These are phyloP conservation scores for Enteromius unitaeniatus DNA, from an alignment of 2,797 vertebrate genomes.

Conservation along the genomic window DNA sequence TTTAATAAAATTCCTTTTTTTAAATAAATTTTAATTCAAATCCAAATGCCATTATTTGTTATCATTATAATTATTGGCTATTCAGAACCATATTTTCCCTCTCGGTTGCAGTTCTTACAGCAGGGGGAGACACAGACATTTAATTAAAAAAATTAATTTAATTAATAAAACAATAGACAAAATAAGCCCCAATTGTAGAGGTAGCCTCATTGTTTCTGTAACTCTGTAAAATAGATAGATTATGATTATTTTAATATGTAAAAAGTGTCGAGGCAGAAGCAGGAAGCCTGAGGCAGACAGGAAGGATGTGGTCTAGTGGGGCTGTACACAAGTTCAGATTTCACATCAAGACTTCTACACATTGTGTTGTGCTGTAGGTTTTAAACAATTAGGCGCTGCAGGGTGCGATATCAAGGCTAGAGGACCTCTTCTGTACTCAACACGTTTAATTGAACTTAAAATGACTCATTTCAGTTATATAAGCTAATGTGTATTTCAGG, in stretches of 20 bases:
- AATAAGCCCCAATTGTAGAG: background rate
- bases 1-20: background rate
- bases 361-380: background rate
- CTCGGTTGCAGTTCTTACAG: background rate
- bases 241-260: background rate
- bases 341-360: slow-evolving; percentile 13
- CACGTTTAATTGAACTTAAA: background rate
- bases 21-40: too few species aligned
- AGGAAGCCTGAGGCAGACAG: slow-evolving; percentile 60
- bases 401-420: background rate
- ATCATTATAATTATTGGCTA: background rate
- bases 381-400: background rate
- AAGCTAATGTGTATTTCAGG: background rate
- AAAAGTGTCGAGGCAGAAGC: slow-evolving; percentile 20
- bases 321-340: slow-evolving; percentile 35
- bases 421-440: background rate
- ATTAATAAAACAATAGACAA: background rate
- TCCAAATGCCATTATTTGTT: background rate
- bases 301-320: slow-evolving; percentile 68
- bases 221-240: background rate
- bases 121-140: slow-evolving; percentile 24
- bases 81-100: background rate
- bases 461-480: background rate
- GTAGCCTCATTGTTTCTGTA: background rate
- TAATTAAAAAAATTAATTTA: background rate